Evolutionary conservation across 2,797 vertebrate species (phyloP).

Genomic region (Ceryle rudis): DNA sequence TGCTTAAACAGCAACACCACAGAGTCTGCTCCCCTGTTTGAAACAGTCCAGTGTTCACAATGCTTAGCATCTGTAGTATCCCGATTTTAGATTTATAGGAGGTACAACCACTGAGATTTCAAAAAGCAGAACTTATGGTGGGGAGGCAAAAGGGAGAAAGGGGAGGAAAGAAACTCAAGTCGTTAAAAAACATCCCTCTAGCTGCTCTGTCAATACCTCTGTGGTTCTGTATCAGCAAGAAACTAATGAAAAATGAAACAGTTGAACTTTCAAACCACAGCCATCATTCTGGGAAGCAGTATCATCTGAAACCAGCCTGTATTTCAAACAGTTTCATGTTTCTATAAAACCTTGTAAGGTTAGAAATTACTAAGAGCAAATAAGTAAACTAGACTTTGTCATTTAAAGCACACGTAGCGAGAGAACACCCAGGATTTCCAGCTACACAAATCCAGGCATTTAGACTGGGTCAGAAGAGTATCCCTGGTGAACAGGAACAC

Average conservation of each 20-base stretch:
- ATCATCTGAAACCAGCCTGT: background rate
- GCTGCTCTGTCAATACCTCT: background rate
- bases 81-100: background rate
- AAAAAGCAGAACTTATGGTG: background rate
- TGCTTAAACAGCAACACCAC: background rate
- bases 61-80: background rate
- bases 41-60: background rate
- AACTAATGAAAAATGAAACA: slow-evolving; percentile 32
- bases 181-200: background rate
- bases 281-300: background rate
- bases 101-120: background rate
- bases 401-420: background rate
- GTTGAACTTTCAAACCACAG: slow-evolving; percentile 25
- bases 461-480: background rate
- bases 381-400: background rate
- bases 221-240: slow-evolving; percentile 15
- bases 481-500: background rate
- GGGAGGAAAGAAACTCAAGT: background rate
- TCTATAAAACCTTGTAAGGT: background rate
- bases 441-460: background rate
- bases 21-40: background rate
- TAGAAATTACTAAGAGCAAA: background rate
- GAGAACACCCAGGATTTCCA: background rate
- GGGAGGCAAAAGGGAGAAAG: background rate
- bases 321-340: background rate